A percentile compares a stretch with the other conserved stretches of the same genome.
phyloP scores from a whole-genome alignment of 2,888 invertebrate genomes.

The Amphipoea oculea region DNA sequence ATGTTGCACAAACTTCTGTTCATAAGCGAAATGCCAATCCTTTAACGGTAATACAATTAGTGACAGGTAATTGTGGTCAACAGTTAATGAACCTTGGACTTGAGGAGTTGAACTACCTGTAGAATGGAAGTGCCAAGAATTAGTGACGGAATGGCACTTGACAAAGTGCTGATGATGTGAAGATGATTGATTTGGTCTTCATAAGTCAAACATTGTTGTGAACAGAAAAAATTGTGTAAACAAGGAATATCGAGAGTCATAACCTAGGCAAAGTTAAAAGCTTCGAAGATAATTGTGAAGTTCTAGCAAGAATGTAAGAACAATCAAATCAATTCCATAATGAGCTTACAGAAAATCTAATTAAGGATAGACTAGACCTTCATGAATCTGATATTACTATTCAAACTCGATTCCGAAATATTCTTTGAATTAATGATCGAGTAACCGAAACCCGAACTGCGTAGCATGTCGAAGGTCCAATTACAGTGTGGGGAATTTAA shows the following conservation, averaged over 20 bases:
- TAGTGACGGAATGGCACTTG: neutral
- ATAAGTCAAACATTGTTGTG: neutral
- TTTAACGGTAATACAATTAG: constrained; percentile 25
- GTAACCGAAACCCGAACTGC: constrained; percentile 20
- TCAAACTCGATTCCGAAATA: constrained; percentile 5
- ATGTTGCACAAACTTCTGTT: constrained; percentile 16
- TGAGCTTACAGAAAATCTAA: neutral
- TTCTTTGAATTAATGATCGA: constrained; percentile 14
- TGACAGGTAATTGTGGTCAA: constrained; percentile 22
- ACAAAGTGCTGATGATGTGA: neutral
- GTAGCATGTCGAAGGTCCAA: constrained; percentile 31
- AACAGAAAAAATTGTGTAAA: neutral
- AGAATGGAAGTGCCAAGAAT: constrained; percentile 20
- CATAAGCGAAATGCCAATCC: constrained; percentile 18
- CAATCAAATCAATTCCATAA: neutral
- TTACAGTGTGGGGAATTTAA: constrained; percentile 57
- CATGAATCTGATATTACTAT: neutral
- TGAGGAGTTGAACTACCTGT: constrained; percentile 32
- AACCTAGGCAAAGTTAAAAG: neutral
- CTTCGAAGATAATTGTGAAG: neutral
- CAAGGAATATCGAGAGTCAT: neutral
- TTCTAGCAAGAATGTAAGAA: neutral
- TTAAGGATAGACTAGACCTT: neutral
- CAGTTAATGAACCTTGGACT: constrained; percentile 35
- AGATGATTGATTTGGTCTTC: constrained; percentile 11